phyloP scores from a whole-genome alignment of 2,888 invertebrate genomes.

The Conus canariensis region DNA sequence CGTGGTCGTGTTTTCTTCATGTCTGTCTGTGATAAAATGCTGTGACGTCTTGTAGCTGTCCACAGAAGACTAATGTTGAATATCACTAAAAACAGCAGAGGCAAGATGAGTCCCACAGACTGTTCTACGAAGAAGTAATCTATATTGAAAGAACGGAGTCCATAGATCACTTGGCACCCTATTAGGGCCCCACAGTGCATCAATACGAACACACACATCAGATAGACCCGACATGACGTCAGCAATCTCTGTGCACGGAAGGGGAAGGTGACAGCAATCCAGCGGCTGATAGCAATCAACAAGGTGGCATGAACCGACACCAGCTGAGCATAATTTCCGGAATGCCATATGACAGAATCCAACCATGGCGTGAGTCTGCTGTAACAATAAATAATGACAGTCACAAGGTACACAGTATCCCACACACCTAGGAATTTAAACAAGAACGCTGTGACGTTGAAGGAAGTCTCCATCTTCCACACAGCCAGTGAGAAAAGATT shows the following conservation, averaged over 20 bases:
- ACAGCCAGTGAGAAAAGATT: background rate
- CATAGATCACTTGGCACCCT: background rate
- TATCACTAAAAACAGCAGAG: background rate
- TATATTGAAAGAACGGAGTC: background rate
- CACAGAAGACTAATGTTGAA: constrained; percentile 5
- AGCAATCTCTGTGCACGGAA: background rate
- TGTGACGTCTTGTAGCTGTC: background rate
- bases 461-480: background rate
- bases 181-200: background rate
- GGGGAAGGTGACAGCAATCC: background rate
- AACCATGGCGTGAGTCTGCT: background rate
- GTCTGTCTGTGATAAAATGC: background rate
- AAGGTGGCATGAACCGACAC: background rate
- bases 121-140: background rate
- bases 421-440: background rate
- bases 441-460: constrained; percentile 8
- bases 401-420: background rate
- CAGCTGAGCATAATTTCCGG: background rate
- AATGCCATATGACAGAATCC: background rate
- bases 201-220: background rate
- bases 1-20: background rate
- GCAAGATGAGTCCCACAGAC: background rate
- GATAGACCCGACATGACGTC: background rate
- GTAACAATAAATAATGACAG: background rate
- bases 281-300: background rate